Percentiles rank a stretch among this genome's conserved stretches.
phyloP scores from a whole-genome alignment of 2,888 invertebrate species.

The Poecilus cupreus region DNA sequence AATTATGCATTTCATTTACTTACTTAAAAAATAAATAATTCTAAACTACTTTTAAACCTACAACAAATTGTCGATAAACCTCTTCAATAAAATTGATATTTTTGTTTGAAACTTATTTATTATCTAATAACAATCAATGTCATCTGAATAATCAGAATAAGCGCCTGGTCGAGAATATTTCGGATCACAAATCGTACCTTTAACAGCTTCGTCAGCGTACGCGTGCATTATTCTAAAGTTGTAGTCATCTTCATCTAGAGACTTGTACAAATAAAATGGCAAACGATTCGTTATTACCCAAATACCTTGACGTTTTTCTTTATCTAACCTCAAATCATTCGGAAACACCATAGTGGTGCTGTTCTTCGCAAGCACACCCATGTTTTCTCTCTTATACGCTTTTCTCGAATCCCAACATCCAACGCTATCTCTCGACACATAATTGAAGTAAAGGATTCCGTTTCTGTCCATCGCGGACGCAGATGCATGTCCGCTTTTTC shows the following conservation, averaged over 20 bases:
- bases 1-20: background rate
- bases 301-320: constrained; percentile 79
- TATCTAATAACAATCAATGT: constrained; percentile 64
- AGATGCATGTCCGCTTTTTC: constrained; percentile 81
- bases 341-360: constrained; percentile 83
- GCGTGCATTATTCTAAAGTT: constrained; percentile 86
- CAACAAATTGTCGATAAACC: no score
- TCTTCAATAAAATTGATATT: no score
- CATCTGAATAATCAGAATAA: constrained; percentile 58
- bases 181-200: constrained; percentile 83
- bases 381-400: constrained; percentile 78
- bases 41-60: background rate
- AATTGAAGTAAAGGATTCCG: constrained; percentile 86
- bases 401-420: constrained; percentile 88
- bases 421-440: constrained; percentile 84
- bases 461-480: constrained; percentile 82
- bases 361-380: constrained; percentile 79
- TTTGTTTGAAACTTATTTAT: constrained; percentile 1
- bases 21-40: background rate
- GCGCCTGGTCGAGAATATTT: constrained; percentile 65
- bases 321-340: constrained; percentile 86
- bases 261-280: constrained; percentile 82
- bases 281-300: constrained; percentile 87
- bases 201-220: constrained; percentile 78
- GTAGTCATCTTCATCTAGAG: constrained; percentile 78